phyloP scores from a whole-genome alignment of 2,888 invertebrate species.

The Acanthosepion pharaonis region DNA sequence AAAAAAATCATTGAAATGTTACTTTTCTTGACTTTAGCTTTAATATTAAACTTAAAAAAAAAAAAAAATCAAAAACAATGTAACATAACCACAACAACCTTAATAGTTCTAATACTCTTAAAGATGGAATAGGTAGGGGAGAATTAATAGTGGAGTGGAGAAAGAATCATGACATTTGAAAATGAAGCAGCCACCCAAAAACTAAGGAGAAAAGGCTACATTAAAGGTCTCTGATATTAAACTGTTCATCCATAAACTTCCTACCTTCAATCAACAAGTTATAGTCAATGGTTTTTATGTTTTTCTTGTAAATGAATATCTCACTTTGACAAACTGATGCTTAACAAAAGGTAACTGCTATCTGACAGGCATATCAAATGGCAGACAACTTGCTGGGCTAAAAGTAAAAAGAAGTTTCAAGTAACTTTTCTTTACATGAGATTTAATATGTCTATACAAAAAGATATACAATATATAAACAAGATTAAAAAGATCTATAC shows the following conservation, averaged over 20 bases:
- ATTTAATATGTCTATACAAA: no score
- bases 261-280: neutral
- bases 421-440: no score
- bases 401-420: no score
- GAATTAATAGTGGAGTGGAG: neutral
- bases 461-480: no score
- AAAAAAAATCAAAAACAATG: no score
- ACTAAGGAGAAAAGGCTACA: neutral
- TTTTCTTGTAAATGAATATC: neutral
- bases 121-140: neutral
- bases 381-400: neutral
- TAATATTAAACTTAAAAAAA: no score
- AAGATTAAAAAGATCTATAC: no score
- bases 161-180: neutral
- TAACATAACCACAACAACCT: neutral
- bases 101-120: neutral
- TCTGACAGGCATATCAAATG: neutral
- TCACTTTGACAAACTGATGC: neutral
- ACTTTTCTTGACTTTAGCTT: no score
- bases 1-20: no score
- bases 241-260: neutral
- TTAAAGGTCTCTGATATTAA: neutral
- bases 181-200: neutral
- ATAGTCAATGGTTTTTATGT: neutral
- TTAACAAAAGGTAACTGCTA: neutral